Base-by-base conservation (phyloP, 2,888 invertebrate genomes). In the Petrolisthes cinctipes region DNA sequence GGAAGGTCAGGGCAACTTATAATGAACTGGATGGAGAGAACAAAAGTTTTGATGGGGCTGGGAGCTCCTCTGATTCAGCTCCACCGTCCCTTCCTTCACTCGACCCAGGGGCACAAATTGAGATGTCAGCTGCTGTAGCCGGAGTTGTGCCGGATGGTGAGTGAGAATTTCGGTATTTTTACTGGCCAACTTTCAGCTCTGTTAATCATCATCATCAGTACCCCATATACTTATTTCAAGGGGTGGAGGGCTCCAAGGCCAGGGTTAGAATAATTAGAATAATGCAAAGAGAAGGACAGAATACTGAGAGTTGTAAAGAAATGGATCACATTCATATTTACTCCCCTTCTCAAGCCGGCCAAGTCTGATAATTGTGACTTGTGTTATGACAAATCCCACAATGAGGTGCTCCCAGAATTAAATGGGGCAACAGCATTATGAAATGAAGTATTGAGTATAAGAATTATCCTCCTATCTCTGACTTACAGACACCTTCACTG, bases 401-500 rank as follows among this genome's bases (percentile, higher is more conserved):
- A 37, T 37, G 37, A 37, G 37, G 37, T 37, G 37, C 37, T 37
- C 2, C 37, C 37, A 37, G 37, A 37, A 37, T 37, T 0, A 37
- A 37, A 37, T 37, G 37, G 37, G 37, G 37, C 0, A 37, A 37
- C 37, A 37, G 37, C 37, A 37, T 37, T 37, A 37, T 37, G 37
- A 37, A 37, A 37, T 37, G 37, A 37, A 37, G 37, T 37, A 37
- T 37, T 37, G 37, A 37, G 37, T 37, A 37, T 37, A 37, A 37
- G 37, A 37, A 37, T 37, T 37, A 37, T 37, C 37, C 37, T 37
- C 2, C 37, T 37, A 2, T 37, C 37, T 37, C 37, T 37, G 37
- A 37, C 37, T 37, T 87, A 11, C 91, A 91, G 97, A 97, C 93
- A 96, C 97, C 68, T 97, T 96, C 92, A 97, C 97, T 9, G 96